Conservation (phyloP, 2,797 vertebrate genomes). For the Vultur gryphus region DNA sequence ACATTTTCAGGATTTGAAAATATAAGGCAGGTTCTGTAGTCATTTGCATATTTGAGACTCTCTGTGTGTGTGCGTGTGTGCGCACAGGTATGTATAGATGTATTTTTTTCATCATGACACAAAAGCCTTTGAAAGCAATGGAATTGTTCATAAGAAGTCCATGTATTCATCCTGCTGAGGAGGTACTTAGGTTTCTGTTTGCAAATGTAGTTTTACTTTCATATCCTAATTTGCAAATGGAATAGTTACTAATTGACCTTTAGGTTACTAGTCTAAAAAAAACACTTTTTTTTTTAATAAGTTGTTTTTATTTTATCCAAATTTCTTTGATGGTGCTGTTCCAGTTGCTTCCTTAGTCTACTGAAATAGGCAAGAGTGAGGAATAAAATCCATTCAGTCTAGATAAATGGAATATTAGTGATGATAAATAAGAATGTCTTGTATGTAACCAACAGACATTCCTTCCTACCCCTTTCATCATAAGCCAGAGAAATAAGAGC, state of each 20-base stretch:
- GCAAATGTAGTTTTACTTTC: background rate
- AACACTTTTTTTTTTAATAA: background rate
- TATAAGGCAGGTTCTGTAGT: background rate
- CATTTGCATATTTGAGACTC: background rate
- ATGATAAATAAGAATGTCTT: background rate
- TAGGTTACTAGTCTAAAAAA: background rate
- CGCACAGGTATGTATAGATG: fast-evolving
- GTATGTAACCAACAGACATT: background rate
- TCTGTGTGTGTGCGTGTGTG: background rate
- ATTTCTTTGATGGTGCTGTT: background rate
- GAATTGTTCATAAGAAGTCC: background rate
- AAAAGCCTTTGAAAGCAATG: background rate
- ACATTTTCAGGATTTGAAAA: background rate
- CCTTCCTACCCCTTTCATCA: background rate
- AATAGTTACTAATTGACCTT: background rate
- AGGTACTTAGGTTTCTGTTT: background rate
- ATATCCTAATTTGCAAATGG: background rate
- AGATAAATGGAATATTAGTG: background rate
- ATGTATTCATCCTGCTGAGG: background rate
- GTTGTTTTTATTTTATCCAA: background rate
- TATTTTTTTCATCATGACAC: background rate
- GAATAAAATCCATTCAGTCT: background rate
- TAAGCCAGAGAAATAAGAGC: slow-evolving; percentile 17
- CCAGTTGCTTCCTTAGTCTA: background rate
- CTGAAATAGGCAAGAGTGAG: background rate